Evolutionary conservation across 1,140 invertebrate species (phyloP), one percentile per base, ranked within the genome.

Genomic region (Pentalonia nigronervosa): DNA sequence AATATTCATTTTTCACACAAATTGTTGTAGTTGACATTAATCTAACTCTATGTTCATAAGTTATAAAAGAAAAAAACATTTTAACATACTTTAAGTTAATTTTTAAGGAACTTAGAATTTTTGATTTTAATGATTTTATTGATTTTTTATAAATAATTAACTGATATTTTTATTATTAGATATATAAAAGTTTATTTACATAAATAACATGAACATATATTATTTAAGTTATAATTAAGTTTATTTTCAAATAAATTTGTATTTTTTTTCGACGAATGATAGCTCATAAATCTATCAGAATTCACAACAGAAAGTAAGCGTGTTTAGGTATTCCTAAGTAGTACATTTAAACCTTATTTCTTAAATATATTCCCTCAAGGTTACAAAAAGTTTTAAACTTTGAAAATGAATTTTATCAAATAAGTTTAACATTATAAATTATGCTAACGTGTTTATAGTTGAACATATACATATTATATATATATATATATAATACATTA

Each of bases 361-460:
- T 50, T 34, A 50, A 47, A 89, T 36, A 56, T 36, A 89, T 53
- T 56, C 48, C 34, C 87, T 17, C 4, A 41, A 36, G 21, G n/a
- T 23, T 36, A 23, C 50, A 47, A 89, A 34, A 56, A 53, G 87
- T 53, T 88, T 34, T 11, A 88, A 88, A 88, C 47, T 50, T 88
- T 50, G 47, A 30, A 88, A 50, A 88, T 88, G 17, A 34, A 50
- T 50, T 88, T 88, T 50, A 50, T 21, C 47, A 50, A 48, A 87
- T 7, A 56, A 89, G 87, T 89, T 89, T 41, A 36, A 53, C 23
- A 25, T 56, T 36, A 89, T 56, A 89, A 89, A 89, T 89, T 89
- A 89, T 89, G 87, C 87, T 89, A 53, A 89, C 48, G 87, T 89
- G 34, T 89, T 89, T 56, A 53, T 89, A 25, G 11, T 47, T 8